A percentile compares a stretch with the other conserved stretches of the same genome.
These are phyloP conservation scores for Brachyopa scutellaris DNA, from an alignment of 2,888 invertebrate genomes.

Conservation along the genomic window DNA sequence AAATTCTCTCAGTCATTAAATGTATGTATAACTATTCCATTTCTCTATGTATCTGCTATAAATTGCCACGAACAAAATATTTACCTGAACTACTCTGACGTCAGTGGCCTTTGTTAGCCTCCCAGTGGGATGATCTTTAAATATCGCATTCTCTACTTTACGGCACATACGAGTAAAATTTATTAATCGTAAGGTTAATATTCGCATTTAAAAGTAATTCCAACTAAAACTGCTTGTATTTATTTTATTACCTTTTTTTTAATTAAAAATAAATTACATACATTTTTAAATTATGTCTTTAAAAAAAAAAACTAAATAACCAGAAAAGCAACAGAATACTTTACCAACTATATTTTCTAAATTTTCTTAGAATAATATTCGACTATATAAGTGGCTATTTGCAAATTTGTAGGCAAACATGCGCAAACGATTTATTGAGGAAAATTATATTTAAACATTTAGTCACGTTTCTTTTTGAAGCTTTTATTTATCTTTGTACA, in stretches of 20 bases:
- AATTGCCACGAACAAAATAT: too few species aligned
- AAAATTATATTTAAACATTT: slow-evolving; percentile 31
- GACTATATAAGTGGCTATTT: neutral
- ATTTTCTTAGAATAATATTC: neutral
- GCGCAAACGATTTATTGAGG: slow-evolving; percentile 5
- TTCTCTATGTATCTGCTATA: too few species aligned
- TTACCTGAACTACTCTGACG: slow-evolving; percentile 51
- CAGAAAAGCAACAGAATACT: neutral
- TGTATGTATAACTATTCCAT: too few species aligned
- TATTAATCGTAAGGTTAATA: slow-evolving; percentile 15
- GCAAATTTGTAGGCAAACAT: slow-evolving; percentile 11
- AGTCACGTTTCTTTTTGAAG: slow-evolving; percentile 22
- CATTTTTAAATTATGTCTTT: neutral
- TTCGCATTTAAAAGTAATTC: slow-evolving; percentile 32
- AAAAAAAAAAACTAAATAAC: neutral
- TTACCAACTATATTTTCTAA: neutral
- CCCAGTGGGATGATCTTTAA: slow-evolving; percentile 2
- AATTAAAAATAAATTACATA: too few species aligned
- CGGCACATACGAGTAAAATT: slow-evolving; percentile 35
- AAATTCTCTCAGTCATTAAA: too few species aligned
- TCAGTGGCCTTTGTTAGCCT: slow-evolving; percentile 22
- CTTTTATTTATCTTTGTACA: neutral
- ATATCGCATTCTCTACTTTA: slow-evolving; percentile 39
- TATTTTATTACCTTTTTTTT: too few species aligned
- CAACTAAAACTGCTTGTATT: too few species aligned